A percentile compares a stretch with the other conserved stretches of the same genome.
phyloP scores from a whole-genome alignment of 2,113 vertebrate species.

The Cryptomyrus ogoouensis region DNA sequence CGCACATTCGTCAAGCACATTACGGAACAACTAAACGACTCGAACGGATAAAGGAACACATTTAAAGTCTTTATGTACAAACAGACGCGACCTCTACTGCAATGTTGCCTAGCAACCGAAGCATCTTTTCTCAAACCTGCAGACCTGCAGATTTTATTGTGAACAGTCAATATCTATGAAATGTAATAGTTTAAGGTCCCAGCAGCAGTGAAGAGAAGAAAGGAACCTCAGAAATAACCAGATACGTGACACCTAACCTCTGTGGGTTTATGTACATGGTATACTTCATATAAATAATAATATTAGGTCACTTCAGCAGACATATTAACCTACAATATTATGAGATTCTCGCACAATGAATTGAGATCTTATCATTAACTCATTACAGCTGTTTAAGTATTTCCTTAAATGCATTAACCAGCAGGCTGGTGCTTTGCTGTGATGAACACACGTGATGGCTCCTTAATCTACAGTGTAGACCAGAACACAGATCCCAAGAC shows the following conservation, averaged over 20 bases:
- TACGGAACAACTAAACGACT: not conserved
- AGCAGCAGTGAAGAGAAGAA: not conserved
- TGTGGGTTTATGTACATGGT: not conserved
- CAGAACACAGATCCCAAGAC: not conserved
- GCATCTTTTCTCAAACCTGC: not conserved
- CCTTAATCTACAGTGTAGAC: not conserved
- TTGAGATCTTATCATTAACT: not conserved
- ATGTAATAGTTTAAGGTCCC: not conserved
- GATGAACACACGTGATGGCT: not conserved
- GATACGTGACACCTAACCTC: not conserved
- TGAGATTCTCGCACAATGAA: not conserved
- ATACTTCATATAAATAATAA: not conserved
- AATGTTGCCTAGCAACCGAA: conserved; percentile 9
- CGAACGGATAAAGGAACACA: not conserved
- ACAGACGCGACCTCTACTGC: not conserved
- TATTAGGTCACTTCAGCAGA: not conserved
- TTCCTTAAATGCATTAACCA: not conserved
- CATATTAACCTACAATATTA: not conserved
- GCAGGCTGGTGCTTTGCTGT: not conserved
- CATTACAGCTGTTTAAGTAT: not conserved
- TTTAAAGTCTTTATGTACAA: not conserved
- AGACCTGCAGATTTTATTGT: not conserved
- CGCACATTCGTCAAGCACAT: not conserved
- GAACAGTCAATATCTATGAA: not conserved
- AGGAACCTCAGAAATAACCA: not conserved